Conservation (phyloP, 2,113 vertebrate genomes). For the Apteryx owenii region DNA sequence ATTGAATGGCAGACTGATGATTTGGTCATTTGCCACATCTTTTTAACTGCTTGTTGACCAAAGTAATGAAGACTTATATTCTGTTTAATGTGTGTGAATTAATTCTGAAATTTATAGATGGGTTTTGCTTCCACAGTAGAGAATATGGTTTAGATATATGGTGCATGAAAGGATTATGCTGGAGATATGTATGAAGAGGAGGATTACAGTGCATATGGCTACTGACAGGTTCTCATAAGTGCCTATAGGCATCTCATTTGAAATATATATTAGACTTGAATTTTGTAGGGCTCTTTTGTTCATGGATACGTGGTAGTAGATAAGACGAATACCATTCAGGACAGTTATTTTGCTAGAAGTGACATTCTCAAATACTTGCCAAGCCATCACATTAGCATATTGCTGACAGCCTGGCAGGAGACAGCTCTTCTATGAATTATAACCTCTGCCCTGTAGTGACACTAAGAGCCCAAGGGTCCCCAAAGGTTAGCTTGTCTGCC, state of each 20-base stretch:
- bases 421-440: background rate
- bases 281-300: background rate
- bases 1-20: background rate
- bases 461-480: background rate
- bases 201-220: constrained; percentile 16
- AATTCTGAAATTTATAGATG: constrained; percentile 22
- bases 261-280: background rate
- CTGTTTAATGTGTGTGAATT: constrained; percentile 14
- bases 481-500: background rate
- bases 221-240: background rate
- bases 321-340: background rate
- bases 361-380: constrained; percentile 22
- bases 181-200: background rate
- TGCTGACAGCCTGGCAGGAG: background rate
- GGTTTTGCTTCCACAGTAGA: constrained; percentile 11
- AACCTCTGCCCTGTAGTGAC: constrained; percentile 23
- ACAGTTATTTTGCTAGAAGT: constrained; percentile 21
- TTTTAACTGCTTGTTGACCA: constrained; percentile 30
- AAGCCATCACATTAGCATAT: constrained; percentile 25
- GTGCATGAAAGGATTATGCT: constrained; percentile 21
- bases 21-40: constrained; percentile 12
- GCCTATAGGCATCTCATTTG: constrained; percentile 17
- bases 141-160: background rate
- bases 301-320: background rate
- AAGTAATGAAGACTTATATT: background rate